Conservation (phyloP, 35 echinoderm and acorn worm genomes). For the Patiria miniata region DNA sequence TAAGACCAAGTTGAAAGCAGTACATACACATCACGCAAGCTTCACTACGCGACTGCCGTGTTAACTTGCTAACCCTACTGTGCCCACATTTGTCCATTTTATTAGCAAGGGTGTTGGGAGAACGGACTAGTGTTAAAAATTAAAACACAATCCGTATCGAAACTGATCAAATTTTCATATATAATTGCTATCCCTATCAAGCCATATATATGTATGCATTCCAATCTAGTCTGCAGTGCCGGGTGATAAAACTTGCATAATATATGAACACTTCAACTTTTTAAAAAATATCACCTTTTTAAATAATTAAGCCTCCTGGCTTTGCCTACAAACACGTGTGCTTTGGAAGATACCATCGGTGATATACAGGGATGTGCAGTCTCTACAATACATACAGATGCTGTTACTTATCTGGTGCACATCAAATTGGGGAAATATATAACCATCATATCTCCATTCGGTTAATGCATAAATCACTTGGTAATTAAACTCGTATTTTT, state of each 20-base stretch:
- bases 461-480: constrained; percentile 28
- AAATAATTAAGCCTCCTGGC: background rate
- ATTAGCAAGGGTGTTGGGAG: no score
- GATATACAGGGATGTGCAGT: constrained; percentile 19
- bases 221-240: background rate
- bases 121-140: no score
- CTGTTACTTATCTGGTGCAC: constrained; percentile 14
- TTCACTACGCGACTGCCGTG: no score
- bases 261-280: constrained; percentile 7
- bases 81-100: no score
- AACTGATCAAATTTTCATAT: no score
- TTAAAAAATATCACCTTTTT: background rate
- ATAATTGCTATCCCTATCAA: no score
- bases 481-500: background rate
- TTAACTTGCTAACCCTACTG: no score
- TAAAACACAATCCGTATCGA: no score
- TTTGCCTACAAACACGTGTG: constrained; percentile 15
- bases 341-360: constrained; percentile 25
- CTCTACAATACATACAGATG: background rate
- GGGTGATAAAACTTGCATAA: constrained; percentile 19
- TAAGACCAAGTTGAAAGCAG: no score
- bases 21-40: no score
- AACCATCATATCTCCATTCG: constrained; percentile 6
- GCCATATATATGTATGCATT: no score
- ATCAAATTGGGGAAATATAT: constrained; percentile 16